These are phyloP conservation scores for Micronycteris hirsuta DNA, from an alignment of 2,113 vertebrate species.

Conservation along the genomic window DNA sequence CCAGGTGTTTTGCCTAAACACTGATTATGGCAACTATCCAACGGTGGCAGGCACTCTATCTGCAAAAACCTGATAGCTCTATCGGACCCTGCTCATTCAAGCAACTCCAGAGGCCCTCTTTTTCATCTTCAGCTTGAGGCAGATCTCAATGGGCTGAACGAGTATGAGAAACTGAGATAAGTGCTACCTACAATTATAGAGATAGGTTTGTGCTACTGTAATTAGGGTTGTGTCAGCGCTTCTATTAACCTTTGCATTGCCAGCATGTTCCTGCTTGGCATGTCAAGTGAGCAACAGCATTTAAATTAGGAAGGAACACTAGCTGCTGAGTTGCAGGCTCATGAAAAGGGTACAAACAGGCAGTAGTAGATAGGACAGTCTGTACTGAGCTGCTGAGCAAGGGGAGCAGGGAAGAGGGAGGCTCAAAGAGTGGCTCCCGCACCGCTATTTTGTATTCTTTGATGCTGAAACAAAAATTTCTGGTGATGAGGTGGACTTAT, in stretches of 20 bases:
- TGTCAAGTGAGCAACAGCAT: constrained; percentile 63
- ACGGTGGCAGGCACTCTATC: constrained; percentile 69
- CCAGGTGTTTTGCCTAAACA: constrained; percentile 71
- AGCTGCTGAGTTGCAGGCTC: constrained; percentile 25
- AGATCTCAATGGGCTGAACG: constrained; percentile 66
- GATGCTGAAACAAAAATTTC: constrained; percentile 23
- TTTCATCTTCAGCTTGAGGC: constrained; percentile 65
- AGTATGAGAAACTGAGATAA: constrained; percentile 78
- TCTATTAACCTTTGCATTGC: constrained; percentile 82
- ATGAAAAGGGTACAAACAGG: neutral
- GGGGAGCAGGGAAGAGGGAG: neutral
- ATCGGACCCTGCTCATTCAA: constrained; percentile 66
- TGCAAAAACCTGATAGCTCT: constrained; percentile 74
- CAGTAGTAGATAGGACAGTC: neutral
- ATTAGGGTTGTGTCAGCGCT: constrained; percentile 77
- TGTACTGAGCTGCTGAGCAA: constrained; percentile 1
- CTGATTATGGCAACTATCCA: constrained; percentile 57
- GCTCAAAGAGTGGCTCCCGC: constrained; percentile 39
- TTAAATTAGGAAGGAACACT: constrained; percentile 42
- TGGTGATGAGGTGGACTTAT: neutral
- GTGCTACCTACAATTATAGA: constrained; percentile 78
- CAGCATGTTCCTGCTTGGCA: constrained; percentile 73
- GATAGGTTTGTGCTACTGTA: constrained; percentile 76
- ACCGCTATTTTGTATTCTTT: neutral
- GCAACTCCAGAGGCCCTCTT: constrained; percentile 72